Base-by-base conservation (phyloP, 2,113 vertebrate genomes). In the Hippopotamus amphibius region DNA sequence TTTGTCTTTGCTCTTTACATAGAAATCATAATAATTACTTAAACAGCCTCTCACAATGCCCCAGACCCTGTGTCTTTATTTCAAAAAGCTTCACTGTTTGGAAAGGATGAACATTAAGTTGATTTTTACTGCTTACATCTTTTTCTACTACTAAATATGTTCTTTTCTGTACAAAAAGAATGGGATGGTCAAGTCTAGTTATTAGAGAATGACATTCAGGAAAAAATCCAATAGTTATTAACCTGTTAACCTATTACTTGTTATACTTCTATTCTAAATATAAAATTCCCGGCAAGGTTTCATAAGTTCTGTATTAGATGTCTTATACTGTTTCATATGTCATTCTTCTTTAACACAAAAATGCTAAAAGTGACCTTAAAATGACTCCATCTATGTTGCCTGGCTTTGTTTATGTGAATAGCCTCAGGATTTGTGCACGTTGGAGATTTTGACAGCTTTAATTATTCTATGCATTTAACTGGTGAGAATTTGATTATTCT, bases 401-500 rank as follows among this genome's bases (percentile, higher is more conserved):
- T 65, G 46, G 21, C 57, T 95, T 77, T 97, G 77, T 91, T 96
- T 91, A 59, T 82, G 10, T 79, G 77, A 93, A 76, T 82, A 91
- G 89, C 59, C 65, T 89, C 57, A 86, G 76, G 83, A 91, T 90
- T 57, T 91, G 43, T 92, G 30, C 59, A 85, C 2, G 12, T 24
- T 71, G 74, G 92, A 90, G 72, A 76, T 88, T 82, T 71, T 91
- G 71, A 93, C 71, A 77, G 79, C 21, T 96, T 96, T 76, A 97
- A 96, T 95, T 95, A 96, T 93, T 95, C 59, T 88, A 30, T 53
- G 95, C 66, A 63, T 91, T 97, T 93, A 79, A 95, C 89, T 89
- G 50, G 71, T 88, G 71, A 79, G 88, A 93, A 98, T 92, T 93
- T 93, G 96, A 97, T 96, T 96, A 96, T 43, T 48, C 22, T 63